Base-by-base conservation (phyloP, 2,888 invertebrate species). In the Cheilosia vernalis region DNA sequence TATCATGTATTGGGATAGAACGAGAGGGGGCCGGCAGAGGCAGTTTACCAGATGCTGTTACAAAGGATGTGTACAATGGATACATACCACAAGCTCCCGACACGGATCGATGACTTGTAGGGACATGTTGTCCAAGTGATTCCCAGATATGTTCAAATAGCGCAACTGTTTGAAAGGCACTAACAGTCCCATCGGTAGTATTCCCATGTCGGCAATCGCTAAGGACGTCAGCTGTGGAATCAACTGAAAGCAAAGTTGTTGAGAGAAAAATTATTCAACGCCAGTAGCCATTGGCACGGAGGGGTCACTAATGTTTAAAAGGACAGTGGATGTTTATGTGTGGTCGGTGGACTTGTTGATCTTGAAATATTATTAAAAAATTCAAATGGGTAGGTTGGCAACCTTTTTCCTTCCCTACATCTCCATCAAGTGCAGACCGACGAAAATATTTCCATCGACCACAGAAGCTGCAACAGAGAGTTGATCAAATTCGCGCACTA, bases 61-160 rank as follows among this genome's bases (percentile, higher is more conserved):
- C 15, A 47, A 78, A 58, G 27, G 24, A 15, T 15, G 13, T 33
- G 33, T 33, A 6, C 30, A 27, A 21, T 21, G 21, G 2, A 21
- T 64, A 88, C 90, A 89, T 89, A 92, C 92, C 91, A 92, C 91
- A 21, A 92, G 88, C 80, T 90, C 89, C 13, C 89, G 89, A 82
- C 92, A 91, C 21, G 92, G 90, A 90, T 92, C 90, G 88, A 92
- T 91, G 83, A 92, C 91, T 89, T 92, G 90, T 88, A 91, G 87
- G 73, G 91, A 90, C 89, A 91, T 90, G 77, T 90, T 91, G 88
- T 91, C 90, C 90, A 97, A 93, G 89, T 94, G 93, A 92, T 96
- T 97, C 89, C 95, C 94, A 40, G 96, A 96, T 88, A 97, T 92
- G 92, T 96, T 96, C 86, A 97, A 92, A 82, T 93, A 93, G 73